Conservation (phyloP, 2,113 vertebrate species). For the Campylomormyrus numenius region DNA sequence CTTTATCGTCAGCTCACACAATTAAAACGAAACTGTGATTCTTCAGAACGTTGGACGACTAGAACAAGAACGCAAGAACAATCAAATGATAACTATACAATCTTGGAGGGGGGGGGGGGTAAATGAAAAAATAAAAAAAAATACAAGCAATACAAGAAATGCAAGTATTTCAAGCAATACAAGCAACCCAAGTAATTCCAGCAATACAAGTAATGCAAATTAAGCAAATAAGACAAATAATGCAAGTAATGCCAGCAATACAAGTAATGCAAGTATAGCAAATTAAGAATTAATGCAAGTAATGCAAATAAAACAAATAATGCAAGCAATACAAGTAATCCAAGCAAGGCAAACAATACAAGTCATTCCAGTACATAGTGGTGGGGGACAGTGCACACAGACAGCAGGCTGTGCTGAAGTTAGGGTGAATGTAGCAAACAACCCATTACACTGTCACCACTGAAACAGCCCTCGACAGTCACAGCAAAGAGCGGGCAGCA, state of each 20-base stretch:
- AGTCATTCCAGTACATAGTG: neutral
- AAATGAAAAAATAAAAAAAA: neutral
- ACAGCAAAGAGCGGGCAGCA: neutral
- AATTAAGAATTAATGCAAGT: neutral
- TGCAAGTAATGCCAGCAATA: neutral
- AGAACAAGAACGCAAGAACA: neutral
- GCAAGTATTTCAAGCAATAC: neutral
- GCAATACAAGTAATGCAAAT: neutral
- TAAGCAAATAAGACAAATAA: too few relatives aligned
- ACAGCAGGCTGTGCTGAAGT: neutral
- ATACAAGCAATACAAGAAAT: neutral
- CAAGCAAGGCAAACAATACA: neutral
- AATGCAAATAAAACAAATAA: neutral
- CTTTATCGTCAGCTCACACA: neutral
- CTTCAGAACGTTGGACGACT: neutral
- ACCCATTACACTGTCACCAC: neutral
- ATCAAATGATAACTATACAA: neutral
- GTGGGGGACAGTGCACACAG: neutral
- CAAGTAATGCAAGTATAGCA: neutral
- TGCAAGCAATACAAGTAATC: neutral
- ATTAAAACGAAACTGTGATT: neutral
- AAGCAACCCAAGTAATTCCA: neutral
- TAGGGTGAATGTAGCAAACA: neutral
- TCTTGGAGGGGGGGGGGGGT: too few relatives aligned
- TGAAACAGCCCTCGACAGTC: neutral